phyloP scores from a whole-genome alignment of 2,113 vertebrate species.

The Megaleporinus macrocephalus region DNA sequence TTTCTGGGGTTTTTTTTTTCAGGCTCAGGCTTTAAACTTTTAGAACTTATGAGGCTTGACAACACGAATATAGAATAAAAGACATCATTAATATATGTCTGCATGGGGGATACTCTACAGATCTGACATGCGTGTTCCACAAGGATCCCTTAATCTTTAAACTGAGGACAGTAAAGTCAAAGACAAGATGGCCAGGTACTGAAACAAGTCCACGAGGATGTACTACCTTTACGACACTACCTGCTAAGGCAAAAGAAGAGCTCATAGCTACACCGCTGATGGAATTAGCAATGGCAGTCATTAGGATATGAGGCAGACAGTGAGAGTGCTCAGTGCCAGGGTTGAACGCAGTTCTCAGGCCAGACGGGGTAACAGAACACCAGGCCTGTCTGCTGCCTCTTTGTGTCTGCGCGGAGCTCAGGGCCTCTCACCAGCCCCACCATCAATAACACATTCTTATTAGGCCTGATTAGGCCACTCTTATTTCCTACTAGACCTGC shows the following conservation, averaged over 20 bases:
- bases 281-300: constrained; percentile 35
- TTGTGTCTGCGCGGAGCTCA: constrained; percentile 50
- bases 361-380: constrained; percentile 57
- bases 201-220: background rate
- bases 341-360: constrained; percentile 34
- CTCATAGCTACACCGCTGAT: constrained; percentile 2
- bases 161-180: background rate
- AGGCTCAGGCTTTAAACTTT: background rate
- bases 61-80: background rate
- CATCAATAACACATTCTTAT: constrained; percentile 69
- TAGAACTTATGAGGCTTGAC: constrained; percentile 14
- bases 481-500: constrained; percentile 71
- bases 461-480: constrained; percentile 66
- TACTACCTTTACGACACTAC: background rate
- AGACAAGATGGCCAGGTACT: background rate
- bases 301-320: constrained; percentile 50
- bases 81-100: constrained; percentile 2
- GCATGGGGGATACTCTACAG: constrained; percentile 27
- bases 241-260: background rate
- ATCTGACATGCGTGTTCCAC: background rate
- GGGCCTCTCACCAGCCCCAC: constrained; percentile 48
- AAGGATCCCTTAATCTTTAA: background rate
- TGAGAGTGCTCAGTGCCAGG: constrained; percentile 35
- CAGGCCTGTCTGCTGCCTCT: constrained; percentile 45
- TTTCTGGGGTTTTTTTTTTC: constrained; percentile 40